These are phyloP conservation scores for Neopipo cinnamomea DNA, from an alignment of 2,113 vertebrate genomes.

Conservation along the genomic window DNA sequence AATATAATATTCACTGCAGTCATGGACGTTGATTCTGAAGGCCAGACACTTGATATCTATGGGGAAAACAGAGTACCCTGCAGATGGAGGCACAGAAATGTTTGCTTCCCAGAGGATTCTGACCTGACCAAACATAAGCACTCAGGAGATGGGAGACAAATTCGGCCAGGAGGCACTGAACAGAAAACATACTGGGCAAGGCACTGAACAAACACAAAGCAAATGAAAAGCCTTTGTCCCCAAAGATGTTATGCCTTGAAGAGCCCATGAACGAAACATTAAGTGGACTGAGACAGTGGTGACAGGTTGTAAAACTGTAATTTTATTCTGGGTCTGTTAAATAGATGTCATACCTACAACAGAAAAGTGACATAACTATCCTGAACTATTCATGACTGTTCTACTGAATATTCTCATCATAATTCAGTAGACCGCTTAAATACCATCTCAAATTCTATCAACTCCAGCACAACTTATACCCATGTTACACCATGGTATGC, in stretches of 20 bases:
- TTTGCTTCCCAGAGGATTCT: not conserved
- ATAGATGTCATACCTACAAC: not conserved
- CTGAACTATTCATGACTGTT: not conserved
- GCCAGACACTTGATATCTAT: not conserved
- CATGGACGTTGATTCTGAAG: not conserved
- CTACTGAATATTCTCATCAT: not conserved
- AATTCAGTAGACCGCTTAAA: not conserved
- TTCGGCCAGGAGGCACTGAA: not conserved
- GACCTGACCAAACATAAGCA: not conserved
- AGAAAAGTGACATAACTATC: not conserved
- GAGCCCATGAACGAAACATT: not conserved
- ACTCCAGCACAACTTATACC: not conserved
- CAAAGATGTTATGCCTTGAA: not conserved
- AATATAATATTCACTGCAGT: not conserved
- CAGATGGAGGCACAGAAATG: not conserved
- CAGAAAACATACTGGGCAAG: not conserved
- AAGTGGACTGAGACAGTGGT: not conserved
- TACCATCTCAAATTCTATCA: not conserved
- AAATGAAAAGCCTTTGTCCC: not conserved
- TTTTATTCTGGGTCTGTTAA: not conserved
- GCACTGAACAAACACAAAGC: not conserved
- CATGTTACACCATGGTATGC: fast-evolving
- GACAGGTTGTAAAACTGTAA: not conserved
- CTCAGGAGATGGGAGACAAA: not conserved
- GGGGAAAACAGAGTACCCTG: not conserved